Conservation (phyloP, 2,797 vertebrate genomes). For the Catharus ustulatus region DNA sequence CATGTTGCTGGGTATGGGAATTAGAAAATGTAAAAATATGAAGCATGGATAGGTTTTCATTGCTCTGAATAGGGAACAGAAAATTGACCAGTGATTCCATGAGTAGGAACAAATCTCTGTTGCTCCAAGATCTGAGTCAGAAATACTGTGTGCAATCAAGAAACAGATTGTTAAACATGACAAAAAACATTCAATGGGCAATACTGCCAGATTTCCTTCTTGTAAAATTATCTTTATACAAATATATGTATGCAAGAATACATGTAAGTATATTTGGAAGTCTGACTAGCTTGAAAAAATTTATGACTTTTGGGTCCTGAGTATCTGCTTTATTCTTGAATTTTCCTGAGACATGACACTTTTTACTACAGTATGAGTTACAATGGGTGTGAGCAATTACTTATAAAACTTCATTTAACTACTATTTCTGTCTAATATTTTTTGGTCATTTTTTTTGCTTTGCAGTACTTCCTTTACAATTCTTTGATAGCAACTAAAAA, state of each 20-base stretch:
- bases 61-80: neutral
- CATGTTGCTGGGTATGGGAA: neutral
- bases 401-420: neutral
- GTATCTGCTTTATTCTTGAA: neutral
- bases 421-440: neutral
- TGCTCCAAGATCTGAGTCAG: neutral
- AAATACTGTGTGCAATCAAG: neutral
- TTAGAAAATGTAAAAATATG: neutral
- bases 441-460: neutral
- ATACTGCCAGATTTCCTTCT: neutral
- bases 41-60: neutral
- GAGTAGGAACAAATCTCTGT: neutral
- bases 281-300: neutral
- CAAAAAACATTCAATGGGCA: neutral
- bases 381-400: neutral
- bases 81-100: neutral
- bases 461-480: neutral
- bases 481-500: neutral
- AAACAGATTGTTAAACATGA: neutral
- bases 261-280: neutral
- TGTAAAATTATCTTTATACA: neutral
- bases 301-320: neutral
- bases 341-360: neutral
- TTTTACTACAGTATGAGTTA: neutral
- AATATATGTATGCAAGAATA: neutral